phyloP scores from a whole-genome alignment of 2,113 vertebrate genomes.

The Entosphenus tridentatus region DNA sequence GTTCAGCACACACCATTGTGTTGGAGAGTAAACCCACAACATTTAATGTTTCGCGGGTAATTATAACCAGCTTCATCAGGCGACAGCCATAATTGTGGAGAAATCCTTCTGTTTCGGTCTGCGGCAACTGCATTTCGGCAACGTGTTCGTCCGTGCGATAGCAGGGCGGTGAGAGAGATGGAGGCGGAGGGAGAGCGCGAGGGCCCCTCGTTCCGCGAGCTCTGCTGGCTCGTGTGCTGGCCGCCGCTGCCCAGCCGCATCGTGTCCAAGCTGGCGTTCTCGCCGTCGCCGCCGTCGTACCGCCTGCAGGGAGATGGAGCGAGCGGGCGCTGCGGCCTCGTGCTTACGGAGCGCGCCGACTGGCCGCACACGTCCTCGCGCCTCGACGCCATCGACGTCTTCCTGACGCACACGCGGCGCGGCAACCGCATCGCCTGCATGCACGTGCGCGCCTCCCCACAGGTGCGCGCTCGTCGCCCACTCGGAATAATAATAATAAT shows the following conservation, averaged over 20 bases:
- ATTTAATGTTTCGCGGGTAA: no score
- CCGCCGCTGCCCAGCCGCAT: conserved; percentile 4
- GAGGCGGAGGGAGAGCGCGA: background rate
- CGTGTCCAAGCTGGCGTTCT: conserved; percentile 3
- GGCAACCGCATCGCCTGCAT: conserved; percentile 4
- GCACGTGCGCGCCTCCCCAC: background rate
- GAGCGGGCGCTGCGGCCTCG: background rate
- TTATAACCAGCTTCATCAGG: no score
- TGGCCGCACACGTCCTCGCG: background rate
- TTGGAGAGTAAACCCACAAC: no score
- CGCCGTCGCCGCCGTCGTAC: background rate
- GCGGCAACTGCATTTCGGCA: no score
- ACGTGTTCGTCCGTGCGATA: no score
- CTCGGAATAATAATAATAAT: no score
- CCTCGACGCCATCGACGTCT: background rate
- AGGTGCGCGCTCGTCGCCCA: no score
- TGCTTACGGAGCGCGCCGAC: background rate
- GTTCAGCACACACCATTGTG: no score
- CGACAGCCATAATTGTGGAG: no score
- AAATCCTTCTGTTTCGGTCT: no score
- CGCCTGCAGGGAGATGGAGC: background rate
- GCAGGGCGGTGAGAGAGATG: no score
- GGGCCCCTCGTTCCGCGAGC: conserved; percentile 2
- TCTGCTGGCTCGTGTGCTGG: conserved; percentile 5
- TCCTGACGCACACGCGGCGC: conserved; percentile 2